Evolutionary conservation across 2,888 invertebrate species (phyloP).

Genomic region (Lasioglossum malachurum): DNA sequence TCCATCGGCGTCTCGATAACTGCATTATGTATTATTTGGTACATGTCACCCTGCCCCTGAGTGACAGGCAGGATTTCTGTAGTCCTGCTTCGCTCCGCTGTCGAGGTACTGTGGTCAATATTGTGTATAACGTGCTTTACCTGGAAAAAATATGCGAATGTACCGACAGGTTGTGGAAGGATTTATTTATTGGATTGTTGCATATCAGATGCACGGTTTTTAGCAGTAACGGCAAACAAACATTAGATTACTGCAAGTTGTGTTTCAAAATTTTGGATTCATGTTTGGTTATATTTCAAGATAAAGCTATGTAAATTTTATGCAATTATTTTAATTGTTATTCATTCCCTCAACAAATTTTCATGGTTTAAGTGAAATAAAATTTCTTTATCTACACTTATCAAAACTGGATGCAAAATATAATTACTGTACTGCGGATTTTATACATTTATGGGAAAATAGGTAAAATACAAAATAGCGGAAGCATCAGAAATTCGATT

Average conservation of each 20-base stretch:
- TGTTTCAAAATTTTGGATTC: no score
- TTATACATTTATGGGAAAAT: no score
- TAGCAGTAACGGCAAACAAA: no score
- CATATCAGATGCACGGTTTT: no score
- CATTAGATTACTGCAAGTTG: no score
- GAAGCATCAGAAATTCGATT: no score
- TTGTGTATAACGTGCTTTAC: conserved; percentile 67
- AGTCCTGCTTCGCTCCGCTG: conserved; percentile 23
- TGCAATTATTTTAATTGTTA: neutral
- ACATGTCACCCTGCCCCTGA: conserved; percentile 75
- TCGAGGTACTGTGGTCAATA: conserved; percentile 38
- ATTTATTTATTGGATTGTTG: neutral
- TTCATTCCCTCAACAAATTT: no score
- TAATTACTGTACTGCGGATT: no score
- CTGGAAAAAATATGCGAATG: conserved; percentile 35
- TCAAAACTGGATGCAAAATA: no score
- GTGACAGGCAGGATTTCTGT: conserved; percentile 48
- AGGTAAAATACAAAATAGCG: no score
- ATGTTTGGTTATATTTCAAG: neutral
- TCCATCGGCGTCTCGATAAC: conserved; percentile 41
- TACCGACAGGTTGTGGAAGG: neutral
- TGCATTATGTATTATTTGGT: conserved; percentile 48
- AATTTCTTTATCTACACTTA: no score
- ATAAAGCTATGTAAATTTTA: neutral
- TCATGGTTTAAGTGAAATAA: no score